These are phyloP conservation scores for Pogonocichla stellata DNA, from an alignment of 2,113 vertebrate genomes.

Conservation along the genomic window DNA sequence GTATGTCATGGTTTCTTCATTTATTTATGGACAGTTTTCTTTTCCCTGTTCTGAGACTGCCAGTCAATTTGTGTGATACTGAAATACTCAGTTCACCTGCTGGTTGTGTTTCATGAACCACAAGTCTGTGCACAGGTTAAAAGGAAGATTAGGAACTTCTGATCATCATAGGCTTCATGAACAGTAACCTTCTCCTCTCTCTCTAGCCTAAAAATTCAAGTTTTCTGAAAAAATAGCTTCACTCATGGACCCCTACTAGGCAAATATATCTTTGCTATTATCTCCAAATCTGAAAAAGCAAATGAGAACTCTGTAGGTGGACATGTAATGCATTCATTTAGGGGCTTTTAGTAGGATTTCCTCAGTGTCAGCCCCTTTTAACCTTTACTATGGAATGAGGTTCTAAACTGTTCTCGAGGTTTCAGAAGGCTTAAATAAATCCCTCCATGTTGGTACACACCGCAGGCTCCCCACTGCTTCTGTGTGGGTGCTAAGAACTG, in stretches of 20 bases:
- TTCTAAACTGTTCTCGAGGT: background rate
- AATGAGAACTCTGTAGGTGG: background rate
- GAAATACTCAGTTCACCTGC: background rate
- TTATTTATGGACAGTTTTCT: background rate
- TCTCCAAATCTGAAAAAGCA: background rate
- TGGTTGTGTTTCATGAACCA: background rate
- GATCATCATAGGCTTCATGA: background rate
- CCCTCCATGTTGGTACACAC: background rate
- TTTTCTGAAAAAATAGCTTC: background rate
- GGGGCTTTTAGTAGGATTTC: background rate
- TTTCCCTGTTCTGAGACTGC: background rate
- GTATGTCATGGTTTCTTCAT: background rate
- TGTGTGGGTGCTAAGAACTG: background rate
- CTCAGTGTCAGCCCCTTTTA: background rate
- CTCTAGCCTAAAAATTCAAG: background rate
- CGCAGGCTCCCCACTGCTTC: background rate
- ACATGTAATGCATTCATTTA: background rate
- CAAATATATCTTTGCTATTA: background rate
- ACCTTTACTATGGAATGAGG: background rate
- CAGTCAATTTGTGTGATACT: background rate
- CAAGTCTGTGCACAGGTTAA: background rate
- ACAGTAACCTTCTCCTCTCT: background rate
- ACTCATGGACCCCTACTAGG: fast-evolving
- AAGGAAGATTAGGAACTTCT: background rate
- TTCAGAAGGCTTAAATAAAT: background rate